Conservation (phyloP, 2,797 vertebrate species). For the Rhynchotus rufescens region DNA sequence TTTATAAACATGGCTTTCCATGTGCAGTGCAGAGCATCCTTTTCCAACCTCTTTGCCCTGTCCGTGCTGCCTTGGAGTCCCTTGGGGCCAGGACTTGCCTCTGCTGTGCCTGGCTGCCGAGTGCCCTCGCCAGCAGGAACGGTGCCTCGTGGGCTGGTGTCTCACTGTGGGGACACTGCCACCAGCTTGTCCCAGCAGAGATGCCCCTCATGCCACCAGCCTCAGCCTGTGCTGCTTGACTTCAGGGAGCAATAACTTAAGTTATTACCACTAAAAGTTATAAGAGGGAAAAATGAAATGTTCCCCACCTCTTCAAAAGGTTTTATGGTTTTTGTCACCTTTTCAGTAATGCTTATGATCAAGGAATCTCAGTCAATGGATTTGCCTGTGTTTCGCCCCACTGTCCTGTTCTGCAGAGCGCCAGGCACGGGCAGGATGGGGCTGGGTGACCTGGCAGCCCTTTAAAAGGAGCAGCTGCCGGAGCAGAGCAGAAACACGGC, state of each 20-base stretch:
- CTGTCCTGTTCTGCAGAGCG: no score
- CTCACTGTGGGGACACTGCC: background rate
- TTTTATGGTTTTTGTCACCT: background rate
- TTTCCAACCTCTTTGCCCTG: background rate
- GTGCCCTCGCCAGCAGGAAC: background rate
- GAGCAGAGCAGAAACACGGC: background rate
- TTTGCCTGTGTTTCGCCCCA: background rate
- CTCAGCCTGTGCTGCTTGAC: background rate
- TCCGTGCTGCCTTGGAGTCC: background rate
- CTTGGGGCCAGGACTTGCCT: background rate
- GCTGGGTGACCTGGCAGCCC: background rate
- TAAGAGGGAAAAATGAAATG: background rate
- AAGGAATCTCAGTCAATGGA: background rate
- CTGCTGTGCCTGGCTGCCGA: background rate
- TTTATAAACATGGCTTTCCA: constrained; percentile 25
- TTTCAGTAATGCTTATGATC: background rate
- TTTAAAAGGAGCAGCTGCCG: background rate
- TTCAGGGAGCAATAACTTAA: background rate
- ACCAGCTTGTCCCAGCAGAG: accelerated
- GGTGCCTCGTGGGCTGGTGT: background rate
- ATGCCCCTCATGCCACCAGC: background rate
- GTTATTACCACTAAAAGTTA: background rate
- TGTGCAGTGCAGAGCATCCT: background rate
- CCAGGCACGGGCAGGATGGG: background rate
- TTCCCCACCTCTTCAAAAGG: accelerated